Conservation (phyloP, 2,797 vertebrate genomes). For the Tiaroga cobitis region DNA sequence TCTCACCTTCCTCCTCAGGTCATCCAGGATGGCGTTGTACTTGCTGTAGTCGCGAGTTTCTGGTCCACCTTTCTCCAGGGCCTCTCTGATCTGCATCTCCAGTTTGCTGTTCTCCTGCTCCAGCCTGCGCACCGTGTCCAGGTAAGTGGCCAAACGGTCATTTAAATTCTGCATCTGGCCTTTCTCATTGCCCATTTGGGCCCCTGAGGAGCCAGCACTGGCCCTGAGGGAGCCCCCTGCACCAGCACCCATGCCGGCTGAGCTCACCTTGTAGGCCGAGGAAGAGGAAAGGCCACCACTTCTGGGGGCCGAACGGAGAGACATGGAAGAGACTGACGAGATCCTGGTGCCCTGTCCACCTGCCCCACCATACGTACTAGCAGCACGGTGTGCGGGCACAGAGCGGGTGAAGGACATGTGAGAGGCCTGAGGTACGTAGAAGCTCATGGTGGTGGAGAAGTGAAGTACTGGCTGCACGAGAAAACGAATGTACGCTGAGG, state of each 20-base stretch:
- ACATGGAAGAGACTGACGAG: constrained; percentile 65
- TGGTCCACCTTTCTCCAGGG: constrained; percentile 85
- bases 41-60: constrained; percentile 82
- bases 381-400: constrained; percentile 60
- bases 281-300: constrained; percentile 65
- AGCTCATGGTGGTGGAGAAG: constrained; percentile 68
- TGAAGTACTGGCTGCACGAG: constrained; percentile 6
- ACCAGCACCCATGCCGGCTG: constrained; percentile 71
- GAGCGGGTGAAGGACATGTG: constrained; percentile 66
- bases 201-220: constrained; percentile 32
- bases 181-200: constrained; percentile 82
- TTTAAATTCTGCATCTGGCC: constrained; percentile 92
- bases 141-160: constrained; percentile 87
- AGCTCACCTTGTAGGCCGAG: constrained; percentile 79
- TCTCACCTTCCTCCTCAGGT: constrained; percentile 85
- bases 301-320: constrained; percentile 68
- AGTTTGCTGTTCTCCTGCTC: constrained; percentile 83
- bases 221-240: constrained; percentile 43
- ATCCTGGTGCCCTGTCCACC: constrained; percentile 69
- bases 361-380: constrained; percentile 71
- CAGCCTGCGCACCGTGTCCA: constrained; percentile 87
- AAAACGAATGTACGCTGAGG: constrained; percentile 35
- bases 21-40: constrained; percentile 83
- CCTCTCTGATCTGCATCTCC: constrained; percentile 86
- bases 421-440: constrained; percentile 51